Evolutionary conservation across 2,113 vertebrate species (phyloP), one percentile per base, ranked within the genome.

Genomic region (Illadopsis cleaveri): DNA sequence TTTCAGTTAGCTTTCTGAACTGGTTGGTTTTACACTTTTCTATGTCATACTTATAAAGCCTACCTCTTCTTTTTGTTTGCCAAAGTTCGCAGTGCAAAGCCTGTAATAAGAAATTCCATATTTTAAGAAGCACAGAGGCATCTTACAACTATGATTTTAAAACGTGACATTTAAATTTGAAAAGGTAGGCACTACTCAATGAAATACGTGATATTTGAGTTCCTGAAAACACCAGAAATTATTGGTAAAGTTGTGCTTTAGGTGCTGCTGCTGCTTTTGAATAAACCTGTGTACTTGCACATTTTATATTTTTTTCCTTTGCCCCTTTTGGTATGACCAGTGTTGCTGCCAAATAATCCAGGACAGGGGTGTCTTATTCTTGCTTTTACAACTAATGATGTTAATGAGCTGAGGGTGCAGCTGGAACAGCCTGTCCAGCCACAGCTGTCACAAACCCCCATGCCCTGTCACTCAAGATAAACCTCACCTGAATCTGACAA

Each of bases 401-500:
- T 28, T 72, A 31, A 83, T 44, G 60, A 40, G 54, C 38, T 54
- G 45, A 60, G 40, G 45, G 38, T 4, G 28, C 19, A n/a, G 48
- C 54, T 54, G 42, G 56, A 42, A 56, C 44, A 71, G 12, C 23
- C 2, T 16, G 47, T 75, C 48, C 69, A 25, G 38, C 54, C 2
- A 3, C 1, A 1, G 30, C 58, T 62, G 31, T 86, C 33, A 11
- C 71, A 80, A 58, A 9, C 83, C 12, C 38, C 11, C 6, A 22
- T 2, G 1, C 42, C 0, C 69, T 76, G 57, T n/a, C 69, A 89
- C 1, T 72, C 0, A 0, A 18, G 19, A 23, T 76, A 27, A 82
- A 77, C 19, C 44, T 89, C 66, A 6, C 31, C 56, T 12, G 10
- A 60, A 20, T 75, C 24, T 68, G 66, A 75, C 25, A 58, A 91